Conservation (phyloP, 2,888 invertebrate genomes). For the Horisme vitalbata region DNA sequence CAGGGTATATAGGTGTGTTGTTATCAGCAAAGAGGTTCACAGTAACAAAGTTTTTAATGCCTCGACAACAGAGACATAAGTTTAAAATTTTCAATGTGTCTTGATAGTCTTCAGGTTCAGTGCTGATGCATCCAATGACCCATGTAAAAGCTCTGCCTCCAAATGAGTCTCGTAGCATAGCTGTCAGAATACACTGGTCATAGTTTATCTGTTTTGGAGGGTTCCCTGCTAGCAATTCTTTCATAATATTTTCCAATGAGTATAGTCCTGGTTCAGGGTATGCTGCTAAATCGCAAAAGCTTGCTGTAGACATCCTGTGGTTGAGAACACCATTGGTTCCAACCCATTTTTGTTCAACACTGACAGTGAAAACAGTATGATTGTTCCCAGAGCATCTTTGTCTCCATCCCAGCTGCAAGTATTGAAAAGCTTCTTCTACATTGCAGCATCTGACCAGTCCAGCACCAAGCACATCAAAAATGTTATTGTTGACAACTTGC, state of each 20-base stretch:
- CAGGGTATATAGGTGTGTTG: slow-evolving; percentile 80
- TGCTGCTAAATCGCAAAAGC: slow-evolving; percentile 87
- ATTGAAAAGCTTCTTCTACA: slow-evolving; percentile 88
- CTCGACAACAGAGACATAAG: slow-evolving; percentile 85
- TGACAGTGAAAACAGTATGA: slow-evolving; percentile 88
- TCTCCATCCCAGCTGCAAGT: slow-evolving; percentile 86
- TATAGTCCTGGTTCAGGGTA: slow-evolving; percentile 85
- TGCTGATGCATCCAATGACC: slow-evolving; percentile 88
- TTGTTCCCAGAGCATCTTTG: slow-evolving; percentile 80
- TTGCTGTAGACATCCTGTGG: slow-evolving; percentile 88
- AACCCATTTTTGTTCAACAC: slow-evolving; percentile 89
- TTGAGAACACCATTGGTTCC: slow-evolving; percentile 86
- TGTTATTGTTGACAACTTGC: slow-evolving; percentile 87
- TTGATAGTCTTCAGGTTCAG: slow-evolving; percentile 85
- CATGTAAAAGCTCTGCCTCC: slow-evolving; percentile 89
- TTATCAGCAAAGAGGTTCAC: slow-evolving; percentile 87
- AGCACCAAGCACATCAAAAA: slow-evolving; percentile 83
- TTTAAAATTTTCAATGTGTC: slow-evolving; percentile 88
- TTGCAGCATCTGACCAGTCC: slow-evolving; percentile 81
- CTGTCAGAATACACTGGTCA: slow-evolving; percentile 87
- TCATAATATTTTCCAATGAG: slow-evolving; percentile 86
- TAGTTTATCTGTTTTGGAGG: slow-evolving; percentile 80
- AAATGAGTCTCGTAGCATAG: slow-evolving; percentile 88
- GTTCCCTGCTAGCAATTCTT: slow-evolving; percentile 79
- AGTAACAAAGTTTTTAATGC: slow-evolving; percentile 87